A percentile compares a stretch with the other conserved stretches of the same genome.
These are phyloP conservation scores for Drosophila hawaiiensis DNA, from an alignment of 2,888 invertebrate species.

Conservation along the genomic window DNA sequence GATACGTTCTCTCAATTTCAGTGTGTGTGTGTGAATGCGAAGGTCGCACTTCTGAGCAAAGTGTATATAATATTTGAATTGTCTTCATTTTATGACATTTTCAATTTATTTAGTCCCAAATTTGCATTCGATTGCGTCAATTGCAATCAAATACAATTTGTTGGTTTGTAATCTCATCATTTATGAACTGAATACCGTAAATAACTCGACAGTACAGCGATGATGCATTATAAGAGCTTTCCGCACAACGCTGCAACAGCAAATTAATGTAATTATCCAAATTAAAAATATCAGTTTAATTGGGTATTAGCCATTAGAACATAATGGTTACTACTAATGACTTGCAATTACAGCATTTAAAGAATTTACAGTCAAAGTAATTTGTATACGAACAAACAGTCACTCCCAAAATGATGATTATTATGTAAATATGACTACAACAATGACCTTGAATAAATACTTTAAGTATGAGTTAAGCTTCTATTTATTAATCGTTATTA, in stretches of 20 bases:
- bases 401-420: neutral
- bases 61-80: neutral
- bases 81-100: constrained; percentile 18
- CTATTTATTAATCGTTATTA: neutral
- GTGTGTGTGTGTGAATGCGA: constrained; percentile 1
- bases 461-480: neutral
- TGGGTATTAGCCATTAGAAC: neutral
- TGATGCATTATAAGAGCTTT: neutral
- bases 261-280: neutral
- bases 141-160: constrained; percentile 7
- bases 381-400: neutral
- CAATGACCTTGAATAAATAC: neutral
- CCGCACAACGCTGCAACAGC: neutral
- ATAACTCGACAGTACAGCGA: neutral
- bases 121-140: constrained; percentile 23
- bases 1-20: neutral
- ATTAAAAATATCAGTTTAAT: neutral
- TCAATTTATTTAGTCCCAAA: constrained; percentile 11
- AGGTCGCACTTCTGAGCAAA: neutral
- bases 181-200: neutral
- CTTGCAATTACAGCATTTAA: neutral
- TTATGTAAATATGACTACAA: neutral
- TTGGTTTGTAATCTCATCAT: constrained; percentile 3
- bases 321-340: constrained; percentile 11
- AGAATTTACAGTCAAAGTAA: neutral